Percentiles rank a stretch among this genome's conserved stretches.
Conservation (phyloP, 2,113 vertebrate species). For the Mustelus asterias region DNA sequence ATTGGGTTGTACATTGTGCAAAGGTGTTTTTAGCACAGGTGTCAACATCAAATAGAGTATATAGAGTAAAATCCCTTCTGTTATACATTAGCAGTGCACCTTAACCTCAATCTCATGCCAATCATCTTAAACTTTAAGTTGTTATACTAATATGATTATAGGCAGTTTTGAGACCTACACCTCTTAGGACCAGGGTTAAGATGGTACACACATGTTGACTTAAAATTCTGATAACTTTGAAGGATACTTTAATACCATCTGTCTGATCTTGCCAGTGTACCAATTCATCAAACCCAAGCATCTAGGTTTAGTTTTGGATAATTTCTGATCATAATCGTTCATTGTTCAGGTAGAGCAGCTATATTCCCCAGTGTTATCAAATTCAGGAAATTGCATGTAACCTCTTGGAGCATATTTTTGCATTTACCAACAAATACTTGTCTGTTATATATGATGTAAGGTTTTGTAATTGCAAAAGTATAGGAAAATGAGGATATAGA, state of each 20-base stretch:
- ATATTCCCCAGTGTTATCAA: background rate
- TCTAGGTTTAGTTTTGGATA: background rate
- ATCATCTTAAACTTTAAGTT: background rate
- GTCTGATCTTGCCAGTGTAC: no score
- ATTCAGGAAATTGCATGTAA: background rate
- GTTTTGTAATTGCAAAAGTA: background rate
- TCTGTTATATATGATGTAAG: background rate
- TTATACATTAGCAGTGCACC: background rate
- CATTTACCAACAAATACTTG: background rate
- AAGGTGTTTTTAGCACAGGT: background rate
- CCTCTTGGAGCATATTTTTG: background rate
- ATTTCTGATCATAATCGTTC: background rate
- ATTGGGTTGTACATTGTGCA: background rate
- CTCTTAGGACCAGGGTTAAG: background rate
- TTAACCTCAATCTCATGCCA: background rate
- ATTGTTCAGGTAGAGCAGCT: background rate
- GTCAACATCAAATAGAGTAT: background rate
- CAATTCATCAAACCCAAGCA: background rate
- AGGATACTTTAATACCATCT: no score
- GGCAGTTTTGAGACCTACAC: background rate
- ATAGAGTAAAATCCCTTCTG: background rate
- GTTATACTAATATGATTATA: background rate
- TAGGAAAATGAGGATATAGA: background rate
- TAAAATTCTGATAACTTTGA: background rate
- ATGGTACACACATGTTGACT: background rate